These are phyloP conservation scores for Cephus pulcher DNA, from an alignment of 2,888 invertebrate genomes.

Conservation along the genomic window DNA sequence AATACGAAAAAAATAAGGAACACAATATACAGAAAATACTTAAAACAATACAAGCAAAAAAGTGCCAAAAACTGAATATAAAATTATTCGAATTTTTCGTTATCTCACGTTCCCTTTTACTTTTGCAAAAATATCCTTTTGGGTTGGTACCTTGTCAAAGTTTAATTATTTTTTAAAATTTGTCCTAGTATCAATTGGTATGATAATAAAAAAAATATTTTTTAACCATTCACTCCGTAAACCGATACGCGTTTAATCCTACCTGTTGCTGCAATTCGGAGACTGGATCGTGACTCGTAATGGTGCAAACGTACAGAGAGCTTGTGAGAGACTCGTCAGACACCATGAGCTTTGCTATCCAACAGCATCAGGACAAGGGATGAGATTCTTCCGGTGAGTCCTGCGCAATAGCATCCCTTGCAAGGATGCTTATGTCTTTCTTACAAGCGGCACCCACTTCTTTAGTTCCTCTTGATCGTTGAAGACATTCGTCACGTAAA, in stretches of 20 bases:
- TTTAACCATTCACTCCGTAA: neutral
- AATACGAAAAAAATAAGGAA: neutral
- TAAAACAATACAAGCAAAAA: neutral
- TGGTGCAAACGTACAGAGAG: neutral
- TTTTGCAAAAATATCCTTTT: neutral
- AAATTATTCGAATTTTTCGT: neutral
- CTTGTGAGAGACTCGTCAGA: neutral
- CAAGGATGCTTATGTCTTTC: constrained; percentile 7
- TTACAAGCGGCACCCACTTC: neutral
- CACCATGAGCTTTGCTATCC: constrained; percentile 8
- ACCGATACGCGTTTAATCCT: constrained; percentile 17
- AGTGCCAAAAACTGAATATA: neutral
- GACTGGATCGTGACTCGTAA: constrained; percentile 29
- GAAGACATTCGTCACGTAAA: neutral
- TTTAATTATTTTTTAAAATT: neutral
- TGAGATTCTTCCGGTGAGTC: constrained; percentile 28
- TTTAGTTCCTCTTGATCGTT: neutral
- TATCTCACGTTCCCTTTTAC: neutral
- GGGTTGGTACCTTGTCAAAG: neutral
- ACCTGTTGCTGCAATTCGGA: constrained; percentile 39
- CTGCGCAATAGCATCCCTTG: constrained; percentile 49
- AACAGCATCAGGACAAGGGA: constrained; percentile 33
- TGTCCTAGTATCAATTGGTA: neutral
- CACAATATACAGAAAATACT: neutral
- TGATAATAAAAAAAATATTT: neutral